Percentiles rank a stretch among this genome's conserved stretches.
phyloP scores from a whole-genome alignment of 37 sponge, comb jelly and placozoan species.

The Tethya wilhelma region DNA sequence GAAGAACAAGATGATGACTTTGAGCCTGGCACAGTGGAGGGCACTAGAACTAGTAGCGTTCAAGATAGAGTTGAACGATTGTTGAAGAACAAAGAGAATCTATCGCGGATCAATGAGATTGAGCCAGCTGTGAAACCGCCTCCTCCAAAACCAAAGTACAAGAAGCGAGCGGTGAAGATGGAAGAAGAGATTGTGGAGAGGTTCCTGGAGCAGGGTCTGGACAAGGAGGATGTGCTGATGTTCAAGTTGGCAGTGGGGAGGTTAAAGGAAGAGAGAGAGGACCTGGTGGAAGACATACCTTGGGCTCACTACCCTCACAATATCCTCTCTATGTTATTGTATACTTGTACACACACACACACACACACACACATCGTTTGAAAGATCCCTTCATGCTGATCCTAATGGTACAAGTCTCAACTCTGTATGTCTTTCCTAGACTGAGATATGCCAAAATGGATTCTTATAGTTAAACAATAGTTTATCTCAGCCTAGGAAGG shows the following conservation, averaged over 20 bases:
- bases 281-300: slow-evolving; percentile 34
- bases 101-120: background rate
- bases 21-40: background rate
- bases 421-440: too few relatives aligned
- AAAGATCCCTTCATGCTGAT: too few relatives aligned
- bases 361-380: too few relatives aligned
- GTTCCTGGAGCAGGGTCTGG: slow-evolving; percentile 40
- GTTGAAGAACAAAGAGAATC: slow-evolving; percentile 4
- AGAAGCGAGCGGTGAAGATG: slow-evolving; percentile 22
- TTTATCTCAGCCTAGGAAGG: too few relatives aligned
- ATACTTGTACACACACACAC: too few relatives aligned
- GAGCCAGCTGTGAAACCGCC: background rate
- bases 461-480: too few relatives aligned
- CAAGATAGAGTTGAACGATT: background rate
- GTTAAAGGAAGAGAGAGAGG: slow-evolving; percentile 42
- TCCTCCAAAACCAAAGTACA: slow-evolving; percentile 36
- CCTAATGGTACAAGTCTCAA: too few relatives aligned
- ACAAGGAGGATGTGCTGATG: slow-evolving; percentile 83
- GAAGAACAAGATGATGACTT: background rate
- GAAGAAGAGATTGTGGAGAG: slow-evolving; percentile 39
- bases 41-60: too few relatives aligned
- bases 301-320: slow-evolving; percentile 85
- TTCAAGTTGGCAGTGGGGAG: slow-evolving; percentile 52
- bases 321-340: slow-evolving; percentile 52
- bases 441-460: too few relatives aligned